These are phyloP conservation scores for Ericerus pela DNA, from an alignment of 1,140 invertebrate genomes.

Conservation along the genomic window DNA sequence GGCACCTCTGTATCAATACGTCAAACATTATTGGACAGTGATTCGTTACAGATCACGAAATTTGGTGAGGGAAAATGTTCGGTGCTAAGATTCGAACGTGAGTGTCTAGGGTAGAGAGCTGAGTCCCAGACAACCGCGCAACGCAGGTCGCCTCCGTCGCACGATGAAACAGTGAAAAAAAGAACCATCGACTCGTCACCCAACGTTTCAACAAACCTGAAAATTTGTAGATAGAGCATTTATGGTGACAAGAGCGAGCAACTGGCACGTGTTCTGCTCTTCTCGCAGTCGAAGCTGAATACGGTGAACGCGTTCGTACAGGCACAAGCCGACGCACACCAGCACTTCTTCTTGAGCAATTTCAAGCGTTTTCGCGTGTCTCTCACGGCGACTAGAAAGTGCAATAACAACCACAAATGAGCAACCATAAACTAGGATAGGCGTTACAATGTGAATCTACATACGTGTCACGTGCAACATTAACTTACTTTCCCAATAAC, in stretches of 20 bases:
- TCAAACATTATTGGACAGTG: too few species aligned
- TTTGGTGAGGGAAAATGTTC: too few species aligned
- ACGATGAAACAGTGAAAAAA: neutral
- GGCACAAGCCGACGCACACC: conserved; percentile 79
- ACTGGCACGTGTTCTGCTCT: conserved; percentile 80
- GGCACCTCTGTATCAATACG: too few species aligned
- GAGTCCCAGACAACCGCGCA: too few species aligned
- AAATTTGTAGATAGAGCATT: conserved; percentile 76
- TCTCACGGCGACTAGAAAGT: conserved; percentile 48
- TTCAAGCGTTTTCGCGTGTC: conserved; percentile 86
- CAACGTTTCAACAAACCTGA: conserved; percentile 42
- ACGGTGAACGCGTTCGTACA: conserved; percentile 72
- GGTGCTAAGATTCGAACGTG: too few species aligned
- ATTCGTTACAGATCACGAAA: too few species aligned
- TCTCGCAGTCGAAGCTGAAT: conserved; percentile 70
- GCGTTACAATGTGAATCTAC: conserved; percentile 13
- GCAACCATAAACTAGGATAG: conserved; percentile 12
- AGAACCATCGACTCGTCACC: neutral
- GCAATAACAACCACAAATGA: neutral
- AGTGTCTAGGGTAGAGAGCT: too few species aligned
- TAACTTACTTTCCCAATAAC: conserved; percentile 51
- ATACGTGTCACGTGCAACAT: conserved; percentile 10
- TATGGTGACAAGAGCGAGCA: conserved; percentile 72
- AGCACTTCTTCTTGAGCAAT: conserved; percentile 91
- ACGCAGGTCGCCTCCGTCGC: too few species aligned